Base-by-base conservation (phyloP, 2,888 invertebrate species). In the Drosophila bunnanda region DNA sequence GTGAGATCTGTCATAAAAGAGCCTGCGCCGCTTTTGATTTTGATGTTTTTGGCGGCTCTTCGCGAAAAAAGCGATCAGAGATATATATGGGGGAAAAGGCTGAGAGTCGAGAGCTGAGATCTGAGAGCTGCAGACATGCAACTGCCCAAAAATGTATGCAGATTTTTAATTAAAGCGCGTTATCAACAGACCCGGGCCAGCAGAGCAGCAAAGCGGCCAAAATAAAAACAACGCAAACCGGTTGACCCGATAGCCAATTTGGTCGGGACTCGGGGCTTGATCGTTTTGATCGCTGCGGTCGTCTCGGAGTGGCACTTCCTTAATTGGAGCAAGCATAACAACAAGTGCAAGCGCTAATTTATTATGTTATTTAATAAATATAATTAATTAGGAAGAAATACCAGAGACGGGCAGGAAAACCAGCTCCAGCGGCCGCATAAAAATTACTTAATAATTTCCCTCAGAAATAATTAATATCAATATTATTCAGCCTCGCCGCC, bases 381-480 rank as follows among this genome's bases (percentile, higher is more conserved):
- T 82, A 85, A 87, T 86, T 86, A 79, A 75, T 74, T 76, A 71
- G 72, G 43, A 38, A 56, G 67, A 38, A 62, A 57, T 68, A 58
- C 36, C 59, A 54, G 59, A 48, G 61, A 68, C 43, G 56, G 38
- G 22, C 39, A 34, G 55, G 39, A 28, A 54, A 48, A 41, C 34
- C 25, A 55, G 39, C 57, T 79, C 69, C 65, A 62, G 74, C 50
- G 2, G 36, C 75, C 66, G 56, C 69, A 78, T 77, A 66, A 78
- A 88, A 86, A 86, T 86, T 88, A 88, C 86, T 86, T 86, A 85
- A 86, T 86, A 86, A 88, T 83, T 88, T 76, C 77, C 77, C 78
- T 83, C 86, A 82, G 75, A 85, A 85, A 72, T 85, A 83, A 86
- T 86, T 86, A 86, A 81, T 85, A 73, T 86, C 79, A 81, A 88